These are phyloP conservation scores for Tenebrio molitor DNA, from an alignment of 1,140 invertebrate genomes.

Conservation along the genomic window DNA sequence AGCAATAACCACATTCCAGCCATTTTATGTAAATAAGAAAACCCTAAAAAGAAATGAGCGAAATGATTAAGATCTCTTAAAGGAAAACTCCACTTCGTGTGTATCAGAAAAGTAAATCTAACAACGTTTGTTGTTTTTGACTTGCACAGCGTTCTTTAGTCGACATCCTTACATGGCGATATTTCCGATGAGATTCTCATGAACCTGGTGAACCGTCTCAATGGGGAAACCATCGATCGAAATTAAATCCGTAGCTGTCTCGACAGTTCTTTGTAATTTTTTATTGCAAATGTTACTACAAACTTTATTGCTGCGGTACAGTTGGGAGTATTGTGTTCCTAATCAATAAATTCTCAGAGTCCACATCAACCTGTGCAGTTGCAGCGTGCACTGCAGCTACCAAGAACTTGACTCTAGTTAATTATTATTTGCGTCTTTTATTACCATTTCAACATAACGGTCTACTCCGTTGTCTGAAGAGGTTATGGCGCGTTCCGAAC, in stretches of 20 bases:
- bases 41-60: constrained; percentile 13
- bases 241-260: constrained; percentile 3
- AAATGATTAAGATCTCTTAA: constrained; percentile 13
- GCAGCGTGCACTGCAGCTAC: not conserved
- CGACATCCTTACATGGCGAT: not conserved
- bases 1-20: constrained; percentile 20
- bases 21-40: constrained; percentile 10
- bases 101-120: constrained; percentile 4
- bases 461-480: too few relatives aligned
- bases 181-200: constrained; percentile 11
- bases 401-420: not conserved
- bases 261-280: constrained; percentile 10
- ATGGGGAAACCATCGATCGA: not conserved
- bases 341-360: constrained; percentile 16
- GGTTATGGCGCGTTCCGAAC: too few relatives aligned
- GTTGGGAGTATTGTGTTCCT: constrained; percentile 8
- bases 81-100: not conserved
- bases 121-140: not conserved
- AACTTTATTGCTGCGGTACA: not conserved
- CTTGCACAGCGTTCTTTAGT: not conserved
- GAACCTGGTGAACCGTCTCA: not conserved
- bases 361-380: not conserved
- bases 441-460: too few relatives aligned
- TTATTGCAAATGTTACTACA: constrained; percentile 2
- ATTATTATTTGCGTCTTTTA: not conserved